Conservation (phyloP, 2,888 invertebrate genomes). For the Watsonalla cultraria region DNA sequence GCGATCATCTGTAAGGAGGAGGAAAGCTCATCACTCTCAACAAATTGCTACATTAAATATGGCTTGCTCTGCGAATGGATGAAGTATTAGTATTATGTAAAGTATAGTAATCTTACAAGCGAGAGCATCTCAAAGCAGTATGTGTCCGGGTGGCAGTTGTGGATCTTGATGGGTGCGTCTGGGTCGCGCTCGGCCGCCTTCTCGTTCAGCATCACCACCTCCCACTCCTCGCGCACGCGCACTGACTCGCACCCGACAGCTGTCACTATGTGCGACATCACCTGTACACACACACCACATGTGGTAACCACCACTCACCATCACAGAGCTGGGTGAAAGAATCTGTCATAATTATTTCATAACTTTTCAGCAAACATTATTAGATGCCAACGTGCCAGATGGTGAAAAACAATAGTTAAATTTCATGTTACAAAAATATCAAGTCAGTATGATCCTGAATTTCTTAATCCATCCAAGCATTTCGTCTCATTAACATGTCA, state of each 20-base stretch:
- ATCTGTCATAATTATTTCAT: no score
- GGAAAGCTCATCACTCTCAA: no score
- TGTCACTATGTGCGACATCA: constrained; percentile 92
- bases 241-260: constrained; percentile 94
- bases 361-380: no score
- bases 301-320: no score
- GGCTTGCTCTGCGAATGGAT: not conserved
- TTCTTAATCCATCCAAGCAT: no score
- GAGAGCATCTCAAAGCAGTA: constrained; percentile 99
- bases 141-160: constrained; percentile 81
- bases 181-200: constrained; percentile 36
- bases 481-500: no score
- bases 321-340: not conserved
- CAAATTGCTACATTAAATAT: no score
- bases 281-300: constrained; percentile 59
- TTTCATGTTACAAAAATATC: no score
- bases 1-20: no score
- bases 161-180: constrained; percentile 34
- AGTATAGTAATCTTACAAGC: constrained; percentile 78
- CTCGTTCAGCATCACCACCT: constrained; percentile 68
- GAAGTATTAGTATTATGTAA: not conserved
- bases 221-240: constrained; percentile 95
- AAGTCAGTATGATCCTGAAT: no score
- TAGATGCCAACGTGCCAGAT: no score
- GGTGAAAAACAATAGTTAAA: no score